Evolutionary conservation across 2,888 invertebrate genomes (phyloP).

Genomic region (Pilophorus perplexus): DNA sequence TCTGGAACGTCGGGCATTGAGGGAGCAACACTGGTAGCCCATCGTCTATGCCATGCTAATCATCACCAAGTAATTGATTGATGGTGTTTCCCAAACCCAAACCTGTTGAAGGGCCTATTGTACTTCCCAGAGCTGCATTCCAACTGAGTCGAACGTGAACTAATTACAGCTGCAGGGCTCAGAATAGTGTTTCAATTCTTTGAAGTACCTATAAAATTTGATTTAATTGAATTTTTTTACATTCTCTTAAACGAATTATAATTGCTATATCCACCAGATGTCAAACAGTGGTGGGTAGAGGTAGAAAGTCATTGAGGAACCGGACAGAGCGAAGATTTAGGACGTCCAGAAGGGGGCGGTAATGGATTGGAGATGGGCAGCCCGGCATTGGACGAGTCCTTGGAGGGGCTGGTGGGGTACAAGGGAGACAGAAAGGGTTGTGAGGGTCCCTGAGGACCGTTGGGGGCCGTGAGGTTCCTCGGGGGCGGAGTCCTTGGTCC

Average conservation of each 20-base stretch:
- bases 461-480: too few relatives aligned
- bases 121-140: too few relatives aligned
- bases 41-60: slow-evolving; percentile 43
- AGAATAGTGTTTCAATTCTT: too few relatives aligned
- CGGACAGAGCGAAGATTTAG: too few relatives aligned
- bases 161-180: too few relatives aligned
- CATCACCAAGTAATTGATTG: slow-evolving; percentile 43
- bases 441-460: too few relatives aligned
- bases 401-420: too few relatives aligned
- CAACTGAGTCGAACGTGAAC: too few relatives aligned
- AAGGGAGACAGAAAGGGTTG: too few relatives aligned
- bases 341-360: slow-evolving; percentile 15
- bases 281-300: too few relatives aligned
- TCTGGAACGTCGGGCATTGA: slow-evolving; percentile 20
- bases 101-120: slow-evolving; percentile 32
- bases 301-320: not conserved
- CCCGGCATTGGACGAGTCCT: slow-evolving; percentile 23
- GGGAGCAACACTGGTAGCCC: slow-evolving; percentile 43
- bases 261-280: not conserved
- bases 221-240: not conserved
- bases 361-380: slow-evolving; percentile 35
- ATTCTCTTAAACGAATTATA: not conserved
- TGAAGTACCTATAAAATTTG: too few relatives aligned
- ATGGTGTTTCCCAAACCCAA: slow-evolving; percentile 37
- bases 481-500: slow-evolving; percentile 30